Conservation (phyloP, 2,113 vertebrate genomes). For the Echinops telfairi region DNA sequence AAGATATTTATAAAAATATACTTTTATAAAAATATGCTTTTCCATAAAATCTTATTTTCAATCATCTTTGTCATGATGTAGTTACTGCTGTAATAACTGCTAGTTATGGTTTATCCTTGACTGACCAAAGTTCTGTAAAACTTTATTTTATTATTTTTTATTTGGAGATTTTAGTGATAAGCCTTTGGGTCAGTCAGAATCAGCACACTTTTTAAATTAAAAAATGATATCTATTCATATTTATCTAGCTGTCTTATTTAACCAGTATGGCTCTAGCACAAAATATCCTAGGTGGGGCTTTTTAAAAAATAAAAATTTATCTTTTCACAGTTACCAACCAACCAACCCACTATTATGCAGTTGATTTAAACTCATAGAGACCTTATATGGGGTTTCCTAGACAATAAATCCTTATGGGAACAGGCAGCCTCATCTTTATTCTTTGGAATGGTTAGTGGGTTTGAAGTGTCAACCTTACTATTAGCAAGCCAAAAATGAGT, state of each 20-base stretch:
- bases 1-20: conserved; percentile 76
- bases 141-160: conserved; percentile 29
- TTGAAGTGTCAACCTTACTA: no score
- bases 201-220: conserved; percentile 51
- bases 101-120: conserved; percentile 24
- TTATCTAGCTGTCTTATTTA: not conserved
- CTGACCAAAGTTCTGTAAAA: conserved; percentile 40
- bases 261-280: not conserved
- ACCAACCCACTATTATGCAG: not conserved
- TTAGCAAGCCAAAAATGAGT: not conserved
- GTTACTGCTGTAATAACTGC: conserved; percentile 62
- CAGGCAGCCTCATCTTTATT: no score
- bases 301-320: not conserved
- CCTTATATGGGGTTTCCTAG: no score
- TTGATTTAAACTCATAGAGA: no score
- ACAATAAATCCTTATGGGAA: no score
- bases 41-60: conserved; percentile 79
- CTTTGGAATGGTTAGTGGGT: no score
- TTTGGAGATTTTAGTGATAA: conserved; percentile 62
- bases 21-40: conserved; percentile 73
- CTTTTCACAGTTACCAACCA: not conserved
- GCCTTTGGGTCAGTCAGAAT: not conserved
- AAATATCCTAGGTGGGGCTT: not conserved
- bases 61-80: conserved; percentile 76
- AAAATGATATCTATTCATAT: conserved; percentile 24